A percentile compares a stretch with the other conserved stretches of the same genome.
These are phyloP conservation scores for Ferdinandea cuprea DNA, from an alignment of 2,888 invertebrate species.

Conservation along the genomic window DNA sequence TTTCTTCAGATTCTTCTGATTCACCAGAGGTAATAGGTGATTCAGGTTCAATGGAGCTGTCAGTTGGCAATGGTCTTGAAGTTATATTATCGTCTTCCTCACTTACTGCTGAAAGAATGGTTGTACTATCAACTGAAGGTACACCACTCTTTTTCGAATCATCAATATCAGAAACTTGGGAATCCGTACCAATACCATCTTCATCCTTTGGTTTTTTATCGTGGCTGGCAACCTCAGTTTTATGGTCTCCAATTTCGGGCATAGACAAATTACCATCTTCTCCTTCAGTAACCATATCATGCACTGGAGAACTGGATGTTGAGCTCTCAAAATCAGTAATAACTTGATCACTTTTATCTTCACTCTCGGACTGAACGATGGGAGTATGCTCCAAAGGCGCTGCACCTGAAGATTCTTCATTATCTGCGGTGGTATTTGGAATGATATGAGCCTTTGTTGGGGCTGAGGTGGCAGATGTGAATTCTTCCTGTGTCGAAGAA, in stretches of 20 bases:
- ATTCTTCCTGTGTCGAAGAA: constrained; percentile 7
- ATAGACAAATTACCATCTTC: constrained; percentile 28
- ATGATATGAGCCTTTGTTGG: constrained; percentile 69
- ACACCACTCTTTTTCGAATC: constrained; percentile 7
- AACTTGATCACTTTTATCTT: constrained; percentile 53
- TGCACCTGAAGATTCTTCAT: constrained; percentile 58
- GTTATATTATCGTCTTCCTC: constrained; percentile 46
- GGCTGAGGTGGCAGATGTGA: constrained; percentile 3
- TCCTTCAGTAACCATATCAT: constrained; percentile 56
- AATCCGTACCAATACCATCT: constrained; percentile 49
- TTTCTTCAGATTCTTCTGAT: constrained; percentile 22
- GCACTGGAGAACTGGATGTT: constrained; percentile 27
- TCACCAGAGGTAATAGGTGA: constrained; percentile 36
- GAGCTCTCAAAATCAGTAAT: constrained; percentile 14
- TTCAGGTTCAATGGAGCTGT: constrained; percentile 29
- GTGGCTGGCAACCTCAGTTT: constrained; percentile 24
- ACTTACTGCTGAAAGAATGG: background rate
- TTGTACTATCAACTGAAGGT: constrained; percentile 26
- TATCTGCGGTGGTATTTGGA: background rate
- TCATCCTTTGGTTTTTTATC: constrained; percentile 51
- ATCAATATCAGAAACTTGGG: background rate
- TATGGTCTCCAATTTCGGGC: constrained; percentile 61
- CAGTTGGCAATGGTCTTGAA: constrained; percentile 40
- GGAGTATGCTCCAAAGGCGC: constrained; percentile 36
- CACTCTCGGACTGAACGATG: constrained; percentile 63